Percentiles rank a stretch among this genome's conserved stretches.
phyloP scores from a whole-genome alignment of 1,140 invertebrate genomes.

The Antheraea pernyi region DNA sequence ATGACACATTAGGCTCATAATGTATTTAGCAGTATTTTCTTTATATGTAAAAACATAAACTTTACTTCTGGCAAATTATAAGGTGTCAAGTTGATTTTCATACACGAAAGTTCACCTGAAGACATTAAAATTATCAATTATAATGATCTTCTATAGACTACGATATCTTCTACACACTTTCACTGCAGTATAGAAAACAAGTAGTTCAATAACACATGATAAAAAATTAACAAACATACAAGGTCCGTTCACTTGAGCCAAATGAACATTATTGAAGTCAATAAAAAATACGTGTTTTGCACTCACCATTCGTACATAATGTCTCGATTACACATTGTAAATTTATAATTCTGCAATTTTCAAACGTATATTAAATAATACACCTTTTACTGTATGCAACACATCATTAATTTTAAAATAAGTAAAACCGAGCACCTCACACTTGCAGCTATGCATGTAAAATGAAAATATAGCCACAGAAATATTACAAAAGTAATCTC shows the following conservation, averaged over 20 bases:
- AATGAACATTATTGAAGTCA: not conserved
- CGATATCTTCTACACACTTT: constrained; percentile 5
- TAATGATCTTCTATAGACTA: not conserved
- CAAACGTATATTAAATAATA: not conserved
- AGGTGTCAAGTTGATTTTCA: not conserved
- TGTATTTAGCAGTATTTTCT: too few species aligned
- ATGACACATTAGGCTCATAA: too few species aligned
- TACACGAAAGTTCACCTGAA: not conserved
- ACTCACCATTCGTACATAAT: constrained; percentile 54
- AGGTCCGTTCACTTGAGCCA: not conserved
- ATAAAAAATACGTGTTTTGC: constrained; percentile 5
- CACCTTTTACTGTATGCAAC: constrained; percentile 16
- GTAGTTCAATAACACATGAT: constrained; percentile 13
- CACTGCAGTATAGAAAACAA: constrained; percentile 7
- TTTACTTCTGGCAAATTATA: too few species aligned
- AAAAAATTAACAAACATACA: constrained; percentile 11
- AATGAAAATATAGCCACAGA: constrained; percentile 37
- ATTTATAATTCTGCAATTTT: constrained; percentile 28
- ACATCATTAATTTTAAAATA: constrained; percentile 18
- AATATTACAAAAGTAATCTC: constrained; percentile 19
- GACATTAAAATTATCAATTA: not conserved
- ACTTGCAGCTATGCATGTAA: constrained; percentile 23
- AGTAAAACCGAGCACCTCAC: constrained; percentile 10
- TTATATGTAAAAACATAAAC: too few species aligned
- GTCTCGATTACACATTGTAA: constrained; percentile 57